phyloP scores from a whole-genome alignment of 1,140 invertebrate species.

The Cydia splendana region DNA sequence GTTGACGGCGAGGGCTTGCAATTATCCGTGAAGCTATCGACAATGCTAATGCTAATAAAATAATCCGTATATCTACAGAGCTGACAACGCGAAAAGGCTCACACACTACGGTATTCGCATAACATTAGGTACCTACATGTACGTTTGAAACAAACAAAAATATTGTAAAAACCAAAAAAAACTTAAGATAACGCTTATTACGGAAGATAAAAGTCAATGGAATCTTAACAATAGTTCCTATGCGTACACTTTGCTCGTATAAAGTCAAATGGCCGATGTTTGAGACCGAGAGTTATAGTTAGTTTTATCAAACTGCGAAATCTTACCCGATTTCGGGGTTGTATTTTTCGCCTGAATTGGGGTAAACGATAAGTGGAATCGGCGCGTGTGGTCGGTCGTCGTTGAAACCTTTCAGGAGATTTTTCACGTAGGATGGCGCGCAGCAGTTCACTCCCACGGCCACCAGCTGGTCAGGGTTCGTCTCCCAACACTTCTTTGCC shows the following conservation, averaged over 20 bases:
- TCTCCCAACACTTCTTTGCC: constrained; percentile 83
- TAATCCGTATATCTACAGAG: too few relatives aligned
- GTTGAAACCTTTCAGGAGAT: constrained; percentile 82
- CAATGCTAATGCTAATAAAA: too few relatives aligned
- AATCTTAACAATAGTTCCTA: constrained; percentile 27
- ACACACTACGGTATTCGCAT: too few relatives aligned
- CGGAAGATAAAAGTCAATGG: constrained; percentile 8
- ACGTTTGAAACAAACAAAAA: too few relatives aligned
- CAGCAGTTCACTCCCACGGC: constrained; percentile 94
- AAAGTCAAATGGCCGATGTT: constrained; percentile 12
- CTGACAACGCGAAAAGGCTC: too few relatives aligned
- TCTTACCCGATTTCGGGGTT: constrained; percentile 81
- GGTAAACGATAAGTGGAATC: constrained; percentile 87
- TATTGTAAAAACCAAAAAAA: too few relatives aligned
- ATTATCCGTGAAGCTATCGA: too few relatives aligned
- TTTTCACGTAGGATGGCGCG: constrained; percentile 77
- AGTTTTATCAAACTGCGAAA: constrained; percentile 40
- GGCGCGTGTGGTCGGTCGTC: constrained; percentile 73
- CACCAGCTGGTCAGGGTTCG: constrained; percentile 84
- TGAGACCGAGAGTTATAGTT: constrained; percentile 25
- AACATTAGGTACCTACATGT: too few relatives aligned
- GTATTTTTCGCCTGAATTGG: constrained; percentile 88
- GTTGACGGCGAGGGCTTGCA: too few relatives aligned
- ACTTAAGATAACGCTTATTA: constrained; percentile 1
- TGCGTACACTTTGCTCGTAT: constrained; percentile 4